phyloP scores from a whole-genome alignment of 2,888 invertebrate species.

The Drosophila meridionalis region DNA sequence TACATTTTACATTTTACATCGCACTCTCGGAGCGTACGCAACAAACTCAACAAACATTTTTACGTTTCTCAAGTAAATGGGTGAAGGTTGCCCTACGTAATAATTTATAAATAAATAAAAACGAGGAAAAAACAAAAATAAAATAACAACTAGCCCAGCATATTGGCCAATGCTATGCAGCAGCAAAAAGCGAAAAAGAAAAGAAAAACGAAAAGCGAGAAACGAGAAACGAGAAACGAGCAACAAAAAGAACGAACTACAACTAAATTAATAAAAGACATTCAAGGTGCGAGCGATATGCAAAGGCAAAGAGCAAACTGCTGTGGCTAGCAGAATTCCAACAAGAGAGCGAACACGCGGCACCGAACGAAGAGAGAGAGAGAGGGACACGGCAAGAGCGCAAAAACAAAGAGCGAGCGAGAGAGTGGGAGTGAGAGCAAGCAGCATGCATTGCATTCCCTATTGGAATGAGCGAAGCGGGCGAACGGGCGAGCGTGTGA shows the following conservation, averaged over 20 bases:
- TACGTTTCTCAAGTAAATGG: conserved; percentile 48
- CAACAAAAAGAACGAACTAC: conserved; percentile 17
- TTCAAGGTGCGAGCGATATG: conserved; percentile 73
- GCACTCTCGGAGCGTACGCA: neutral
- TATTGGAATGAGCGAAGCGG: conserved; percentile 28
- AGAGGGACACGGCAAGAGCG: neutral
- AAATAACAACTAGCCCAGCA: conserved; percentile 37
- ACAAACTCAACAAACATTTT: conserved; percentile 3
- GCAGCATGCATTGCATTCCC: conserved; percentile 38
- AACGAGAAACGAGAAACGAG: conserved; percentile 9
- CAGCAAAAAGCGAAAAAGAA: no score
- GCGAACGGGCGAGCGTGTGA: neutral
- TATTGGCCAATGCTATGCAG: conserved; percentile 29
- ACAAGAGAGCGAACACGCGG: conserved; percentile 10
- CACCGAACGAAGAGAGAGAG: neutral
- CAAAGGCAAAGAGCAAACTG: conserved; percentile 58
- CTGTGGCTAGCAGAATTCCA: conserved; percentile 60
- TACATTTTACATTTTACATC: neutral
- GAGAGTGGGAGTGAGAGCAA: neutral
- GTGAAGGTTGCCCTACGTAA: conserved; percentile 73
- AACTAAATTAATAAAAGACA: conserved; percentile 46
- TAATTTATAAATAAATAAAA: conserved; percentile 60
- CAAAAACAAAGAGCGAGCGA: conserved; percentile 1
- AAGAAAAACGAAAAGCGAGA: neutral
- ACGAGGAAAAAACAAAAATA: neutral